A percentile compares a stretch with the other conserved stretches of the same genome.
Evolutionary conservation across 2,888 invertebrate genomes (phyloP).

Genomic region (Ganaspis brasiliensis): DNA sequence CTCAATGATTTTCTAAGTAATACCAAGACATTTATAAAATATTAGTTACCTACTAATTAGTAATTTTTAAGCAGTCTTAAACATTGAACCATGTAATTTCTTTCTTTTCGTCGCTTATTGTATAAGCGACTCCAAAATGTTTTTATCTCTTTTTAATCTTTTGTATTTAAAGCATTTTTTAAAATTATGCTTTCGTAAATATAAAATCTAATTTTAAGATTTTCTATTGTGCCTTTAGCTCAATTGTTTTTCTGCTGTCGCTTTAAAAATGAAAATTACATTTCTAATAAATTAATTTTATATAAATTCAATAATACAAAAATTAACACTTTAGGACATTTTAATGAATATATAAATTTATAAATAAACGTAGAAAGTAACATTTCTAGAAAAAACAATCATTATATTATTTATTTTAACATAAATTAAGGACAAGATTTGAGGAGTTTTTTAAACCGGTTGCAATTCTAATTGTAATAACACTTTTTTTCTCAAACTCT

Average conservation of each 20-base stretch:
- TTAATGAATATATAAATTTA: too few species aligned
- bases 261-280: not conserved
- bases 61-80: constrained; percentile 36
- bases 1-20: not conserved
- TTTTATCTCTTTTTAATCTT: too few species aligned
- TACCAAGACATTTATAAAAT: constrained; percentile 30
- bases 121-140: not conserved
- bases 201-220: not conserved
- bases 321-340: too few species aligned
- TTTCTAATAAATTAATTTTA: not conserved
- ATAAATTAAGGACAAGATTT: not conserved
- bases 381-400: not conserved
- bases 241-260: not conserved
- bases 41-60: not conserved
- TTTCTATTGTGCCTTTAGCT: not conserved
- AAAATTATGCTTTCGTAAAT: too few species aligned
- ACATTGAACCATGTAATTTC: constrained; percentile 6
- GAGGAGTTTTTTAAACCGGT: not conserved
- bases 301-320: too few species aligned
- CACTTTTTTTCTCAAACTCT: not conserved
- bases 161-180: too few species aligned
- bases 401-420: not conserved
- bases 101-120: not conserved
- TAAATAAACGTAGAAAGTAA: too few species aligned
- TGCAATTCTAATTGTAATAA: not conserved